Percentiles rank a stretch among this genome's conserved stretches.
phyloP scores from a whole-genome alignment of 2,797 vertebrate genomes.

The Cryptoblepharus egeriae region DNA sequence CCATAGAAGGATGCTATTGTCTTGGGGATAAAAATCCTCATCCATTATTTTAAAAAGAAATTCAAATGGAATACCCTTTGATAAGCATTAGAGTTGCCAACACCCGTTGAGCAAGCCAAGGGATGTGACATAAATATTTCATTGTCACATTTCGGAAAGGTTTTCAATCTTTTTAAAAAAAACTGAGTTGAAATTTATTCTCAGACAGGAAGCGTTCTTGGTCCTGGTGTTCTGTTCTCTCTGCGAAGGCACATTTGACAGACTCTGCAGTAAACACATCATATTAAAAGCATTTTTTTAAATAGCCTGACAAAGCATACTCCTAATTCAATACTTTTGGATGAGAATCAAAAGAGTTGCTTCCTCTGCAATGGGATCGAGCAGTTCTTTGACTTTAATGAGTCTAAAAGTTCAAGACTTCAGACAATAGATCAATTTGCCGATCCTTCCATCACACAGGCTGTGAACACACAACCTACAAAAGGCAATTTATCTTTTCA shows the following conservation, averaged over 20 bases:
- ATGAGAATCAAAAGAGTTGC: slow-evolving; percentile 48
- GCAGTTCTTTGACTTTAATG: slow-evolving; percentile 44
- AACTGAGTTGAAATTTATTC: slow-evolving; percentile 3
- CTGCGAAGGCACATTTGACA: slow-evolving; percentile 11
- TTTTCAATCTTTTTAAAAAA: slow-evolving; percentile 7
- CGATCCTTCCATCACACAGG: slow-evolving; percentile 53
- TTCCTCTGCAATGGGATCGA: slow-evolving; percentile 40
- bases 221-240: slow-evolving; percentile 4
- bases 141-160: background rate
- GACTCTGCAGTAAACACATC: slow-evolving; percentile 28
- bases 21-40: background rate
- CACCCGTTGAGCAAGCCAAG: slow-evolving; percentile 1
- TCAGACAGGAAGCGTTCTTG: background rate
- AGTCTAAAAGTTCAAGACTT: slow-evolving; percentile 49
- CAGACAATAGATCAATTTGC: slow-evolving; percentile 59
- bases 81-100: background rate
- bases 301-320: slow-evolving; percentile 38
- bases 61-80: background rate
- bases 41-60: slow-evolving; percentile 15
- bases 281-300: slow-evolving; percentile 33
- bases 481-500: slow-evolving; percentile 45
- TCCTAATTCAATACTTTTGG: slow-evolving; percentile 47
- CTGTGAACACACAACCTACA: slow-evolving; percentile 42
- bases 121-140: slow-evolving; percentile 8
- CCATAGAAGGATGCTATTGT: background rate